These are phyloP conservation scores for Gymnobelideus leadbeateri DNA, from an alignment of 2,113 vertebrate genomes.

Conservation along the genomic window DNA sequence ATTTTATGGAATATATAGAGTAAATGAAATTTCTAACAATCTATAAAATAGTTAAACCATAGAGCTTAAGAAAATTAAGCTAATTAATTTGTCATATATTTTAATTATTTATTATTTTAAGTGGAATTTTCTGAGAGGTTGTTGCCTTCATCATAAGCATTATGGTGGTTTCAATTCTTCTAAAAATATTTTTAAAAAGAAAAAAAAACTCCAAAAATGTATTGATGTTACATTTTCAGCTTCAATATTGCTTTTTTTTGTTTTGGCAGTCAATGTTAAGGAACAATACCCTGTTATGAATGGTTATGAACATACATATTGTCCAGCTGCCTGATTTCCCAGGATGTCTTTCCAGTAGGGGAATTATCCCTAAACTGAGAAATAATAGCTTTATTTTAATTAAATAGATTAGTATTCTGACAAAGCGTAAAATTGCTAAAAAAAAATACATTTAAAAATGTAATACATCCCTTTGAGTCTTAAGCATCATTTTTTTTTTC, in stretches of 20 bases:
- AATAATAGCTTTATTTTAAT: not conserved
- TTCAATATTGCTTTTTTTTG: conserved; percentile 35
- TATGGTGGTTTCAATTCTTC: conserved; percentile 35
- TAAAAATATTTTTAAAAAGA: conserved; percentile 66
- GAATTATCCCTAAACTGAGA: conserved; percentile 56
- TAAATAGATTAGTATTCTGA: conserved; percentile 19
- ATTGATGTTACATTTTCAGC: conserved; percentile 54
- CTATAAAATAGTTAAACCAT: conserved; percentile 65
- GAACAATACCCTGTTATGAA: rapidly evolving
- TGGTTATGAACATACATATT: conserved; percentile 8
- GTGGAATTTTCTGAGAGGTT: conserved; percentile 68
- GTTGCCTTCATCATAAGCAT: conserved; percentile 36
- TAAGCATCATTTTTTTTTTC: conserved; percentile 34
- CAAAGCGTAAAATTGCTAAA: conserved; percentile 22
- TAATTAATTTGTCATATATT: conserved; percentile 69
- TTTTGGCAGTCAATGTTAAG: conserved; percentile 41
- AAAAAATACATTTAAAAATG: conserved; percentile 38
- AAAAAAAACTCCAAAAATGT: conserved; percentile 46
- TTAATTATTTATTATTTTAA: conserved; percentile 62
- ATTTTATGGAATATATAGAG: conserved; percentile 81
- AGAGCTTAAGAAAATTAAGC: conserved; percentile 71
- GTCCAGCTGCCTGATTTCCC: conserved; percentile 48
- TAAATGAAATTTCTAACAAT: conserved; percentile 72
- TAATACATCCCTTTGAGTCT: conserved; percentile 16
- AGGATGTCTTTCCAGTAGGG: conserved; percentile 58